These are phyloP conservation scores for Danio choprae DNA, from an alignment of 2,797 vertebrate species.

Conservation along the genomic window DNA sequence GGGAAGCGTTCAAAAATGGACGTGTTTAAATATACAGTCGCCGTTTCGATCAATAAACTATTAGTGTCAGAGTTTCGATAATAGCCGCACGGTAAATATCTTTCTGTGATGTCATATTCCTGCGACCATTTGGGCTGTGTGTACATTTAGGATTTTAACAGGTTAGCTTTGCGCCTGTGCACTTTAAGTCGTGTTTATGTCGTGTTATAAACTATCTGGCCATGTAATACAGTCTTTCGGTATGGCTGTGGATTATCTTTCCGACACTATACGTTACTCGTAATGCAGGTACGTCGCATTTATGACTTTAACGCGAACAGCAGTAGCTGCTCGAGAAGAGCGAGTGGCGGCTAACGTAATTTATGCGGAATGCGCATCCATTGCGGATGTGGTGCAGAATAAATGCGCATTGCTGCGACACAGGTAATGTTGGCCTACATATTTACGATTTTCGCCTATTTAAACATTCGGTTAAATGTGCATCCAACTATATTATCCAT, in stretches of 20 bases:
- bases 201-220: neutral
- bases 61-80: neutral
- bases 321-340: slow-evolving; percentile 40
- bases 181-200: neutral
- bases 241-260: slow-evolving; percentile 67
- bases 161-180: slow-evolving; percentile 58
- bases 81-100: neutral
- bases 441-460: slow-evolving; percentile 25
- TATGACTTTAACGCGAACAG: slow-evolving; percentile 13
- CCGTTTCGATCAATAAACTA: neutral
- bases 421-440: slow-evolving; percentile 26
- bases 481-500: neutral
- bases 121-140: slow-evolving; percentile 74
- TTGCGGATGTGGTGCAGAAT: slow-evolving; percentile 83
- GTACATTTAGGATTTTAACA: slow-evolving; percentile 63
- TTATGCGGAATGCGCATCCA: slow-evolving; percentile 82
- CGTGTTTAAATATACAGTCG: neutral
- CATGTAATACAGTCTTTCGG: slow-evolving; percentile 41
- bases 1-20: neutral
- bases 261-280: neutral
- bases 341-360: slow-evolving; percentile 70
- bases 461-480: slow-evolving; percentile 29
- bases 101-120: slow-evolving; percentile 71
- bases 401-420: slow-evolving; percentile 81
- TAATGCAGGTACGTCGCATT: slow-evolving; percentile 12